phyloP scores from a whole-genome alignment of 2,113 vertebrate species.

The Scolopax mira region DNA sequence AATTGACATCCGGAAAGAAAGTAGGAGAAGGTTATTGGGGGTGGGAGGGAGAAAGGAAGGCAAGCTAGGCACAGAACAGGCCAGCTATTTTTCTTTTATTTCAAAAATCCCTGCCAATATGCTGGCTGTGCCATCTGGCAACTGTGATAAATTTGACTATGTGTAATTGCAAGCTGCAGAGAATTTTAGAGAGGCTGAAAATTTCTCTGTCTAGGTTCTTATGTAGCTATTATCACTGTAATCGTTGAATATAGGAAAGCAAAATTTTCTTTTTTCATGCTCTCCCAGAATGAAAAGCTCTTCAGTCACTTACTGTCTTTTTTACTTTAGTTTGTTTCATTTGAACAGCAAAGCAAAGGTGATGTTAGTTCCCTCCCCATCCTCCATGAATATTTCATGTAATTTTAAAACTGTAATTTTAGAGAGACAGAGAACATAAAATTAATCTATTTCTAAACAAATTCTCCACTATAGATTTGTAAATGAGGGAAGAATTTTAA shows the following conservation, averaged over 20 bases:
- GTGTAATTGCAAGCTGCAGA: constrained; percentile 62
- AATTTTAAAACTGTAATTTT: constrained; percentile 46
- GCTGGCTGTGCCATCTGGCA: constrained; percentile 60
- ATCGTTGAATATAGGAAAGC: constrained; percentile 38
- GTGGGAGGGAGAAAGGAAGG: constrained; percentile 27
- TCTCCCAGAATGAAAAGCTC: constrained; percentile 16
- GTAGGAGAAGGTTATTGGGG: constrained; percentile 14
- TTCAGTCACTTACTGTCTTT: background rate
- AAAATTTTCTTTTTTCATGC: constrained; percentile 1
- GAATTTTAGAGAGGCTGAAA: constrained; percentile 62
- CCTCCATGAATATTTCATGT: constrained; percentile 63
- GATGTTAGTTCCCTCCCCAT: background rate
- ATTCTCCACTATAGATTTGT: background rate
- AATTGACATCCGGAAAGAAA: background rate
- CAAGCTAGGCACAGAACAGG: constrained; percentile 8
- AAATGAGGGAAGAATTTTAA: constrained; percentile 18
- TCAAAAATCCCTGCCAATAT: constrained; percentile 50
- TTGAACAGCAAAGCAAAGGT: constrained; percentile 29
- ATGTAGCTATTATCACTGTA: constrained; percentile 37
- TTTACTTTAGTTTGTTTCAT: background rate
- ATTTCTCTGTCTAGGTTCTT: constrained; percentile 54
- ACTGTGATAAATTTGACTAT: constrained; percentile 50
- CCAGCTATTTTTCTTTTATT: constrained; percentile 57
- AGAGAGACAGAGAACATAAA: background rate
- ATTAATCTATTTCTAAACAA: constrained; percentile 44